Percentiles rank a stretch among this genome's conserved stretches.
These are phyloP conservation scores for Ondatra zibethicus DNA, from an alignment of 2,113 vertebrate species.

Conservation along the genomic window DNA sequence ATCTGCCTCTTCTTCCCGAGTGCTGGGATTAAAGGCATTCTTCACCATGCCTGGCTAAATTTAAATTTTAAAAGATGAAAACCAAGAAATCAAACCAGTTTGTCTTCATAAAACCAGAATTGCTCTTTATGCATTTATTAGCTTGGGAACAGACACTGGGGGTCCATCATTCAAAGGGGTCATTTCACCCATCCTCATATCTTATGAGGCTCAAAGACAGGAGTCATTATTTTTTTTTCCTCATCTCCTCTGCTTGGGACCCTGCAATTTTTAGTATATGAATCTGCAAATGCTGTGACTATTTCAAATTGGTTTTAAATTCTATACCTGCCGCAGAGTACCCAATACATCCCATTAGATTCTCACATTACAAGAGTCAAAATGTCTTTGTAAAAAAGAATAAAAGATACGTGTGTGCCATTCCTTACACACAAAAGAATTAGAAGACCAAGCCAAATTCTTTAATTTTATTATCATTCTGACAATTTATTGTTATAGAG, in stretches of 20 bases:
- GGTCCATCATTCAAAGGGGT: not conserved
- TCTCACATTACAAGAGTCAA: not conserved
- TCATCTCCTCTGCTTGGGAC: not conserved
- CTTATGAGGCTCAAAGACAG: not conserved
- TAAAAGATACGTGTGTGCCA: not conserved
- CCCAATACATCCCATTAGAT: not conserved
- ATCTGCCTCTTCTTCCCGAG: not conserved
- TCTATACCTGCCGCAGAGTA: not conserved
- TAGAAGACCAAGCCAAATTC: not conserved
- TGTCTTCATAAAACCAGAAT: not conserved
- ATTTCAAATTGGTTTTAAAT: conserved; percentile 25
- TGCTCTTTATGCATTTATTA: not conserved
- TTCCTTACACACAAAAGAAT: not conserved
- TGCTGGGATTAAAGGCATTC: not conserved
- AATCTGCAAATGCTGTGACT: not conserved
- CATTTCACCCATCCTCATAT: not conserved
- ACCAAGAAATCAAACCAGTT: not conserved
- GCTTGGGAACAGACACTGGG: not conserved
- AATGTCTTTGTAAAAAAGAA: not conserved
- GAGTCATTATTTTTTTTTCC: not conserved
- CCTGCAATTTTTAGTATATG: not conserved
- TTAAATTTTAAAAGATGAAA: not conserved
- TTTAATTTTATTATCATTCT: not conserved
- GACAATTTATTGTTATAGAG: not conserved
- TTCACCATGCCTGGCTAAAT: not conserved